Base-by-base conservation (phyloP, 2,888 invertebrate species). In the Habrosyne pyritoides region DNA sequence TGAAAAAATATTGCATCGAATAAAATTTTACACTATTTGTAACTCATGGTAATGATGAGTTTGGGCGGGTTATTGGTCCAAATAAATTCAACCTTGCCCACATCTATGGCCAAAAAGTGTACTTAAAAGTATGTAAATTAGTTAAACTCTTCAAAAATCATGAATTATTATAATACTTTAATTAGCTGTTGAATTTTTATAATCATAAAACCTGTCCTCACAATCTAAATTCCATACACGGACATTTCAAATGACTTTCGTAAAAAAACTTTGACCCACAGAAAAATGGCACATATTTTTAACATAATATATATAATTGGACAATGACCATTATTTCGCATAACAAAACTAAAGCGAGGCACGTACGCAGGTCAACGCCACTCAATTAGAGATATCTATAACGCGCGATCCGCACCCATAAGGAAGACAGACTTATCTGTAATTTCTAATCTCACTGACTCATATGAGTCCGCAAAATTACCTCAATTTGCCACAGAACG, bases 361-460 rank as follows among this genome's bases (percentile, higher is more conserved):
- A 86, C 87, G 87, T 87, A 84, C 75, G 50, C 55, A 66, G 66
- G 66, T 60, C 65, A 65, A 66, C 64, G 69, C 42, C 42, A 42
- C 80, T 81, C 86, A 88, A 87, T 87, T 87, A 87, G 86, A 79
- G 76, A 77, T 66, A 85, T 86, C 86, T 79, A 74, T 78, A 79
- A 74, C 81, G 76, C 78, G 70, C 75, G 69, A 82, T 83, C 79
- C 85, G 77, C 83, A 73, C 87, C 84, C 87, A 86, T 87, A 86
- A 86, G 84, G 86, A 85, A 85, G 81, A 75, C 55, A 63, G 65
- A 71, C 76, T 83, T 87, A 87, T 89, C 88, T 81, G 57, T 79
- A 86, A 85, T 88, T 88, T 89, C 89, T 87, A 83, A 89, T 88
- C 89, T 85, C 10, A 63, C 60, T 84, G 83, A 84, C 76, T 86